Base-by-base conservation (phyloP, 2,797 vertebrate genomes). In the Vespertilio murinus region DNA sequence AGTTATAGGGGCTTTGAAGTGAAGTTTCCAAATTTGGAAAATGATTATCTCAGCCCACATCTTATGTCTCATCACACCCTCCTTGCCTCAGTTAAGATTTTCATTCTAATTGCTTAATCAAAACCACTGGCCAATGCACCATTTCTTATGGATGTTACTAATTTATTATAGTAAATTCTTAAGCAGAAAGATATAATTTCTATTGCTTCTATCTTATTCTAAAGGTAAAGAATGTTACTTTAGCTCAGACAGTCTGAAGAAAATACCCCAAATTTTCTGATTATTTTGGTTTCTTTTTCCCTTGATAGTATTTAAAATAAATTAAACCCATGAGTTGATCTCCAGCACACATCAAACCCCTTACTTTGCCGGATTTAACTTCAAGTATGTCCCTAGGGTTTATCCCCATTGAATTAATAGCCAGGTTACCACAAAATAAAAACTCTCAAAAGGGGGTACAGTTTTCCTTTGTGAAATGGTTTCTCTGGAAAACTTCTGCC, bases 361-460 rank as follows among this genome's bases (percentile, higher is more conserved):
- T 97, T 96, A 92, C 45, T 71, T 81, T 84, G 74, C 83, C 83
- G 59, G 38, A 92, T 94, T 97, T 95, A 94, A 91, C 95, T 95
- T 75, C 40, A 80, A 54, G 64, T 93, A 78, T 69, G 20, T 86
- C 88, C 79, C 88, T 74, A 82, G 30, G 75, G 91, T 86, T 94
- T 52, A 86, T 69, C 35, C 47, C 64, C 78, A 71, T 89, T 93
- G 88, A 93, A 89, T 93, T 94, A 86, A 82, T 85, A 89, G 42
- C 47, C 13, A 74, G 64, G 2, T 73, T 18, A n/a, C 28, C 49
- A 92, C 67, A 49, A 73, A 94, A 95, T 61, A 96, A 77, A 71
- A 71, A 84, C 71, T 93, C 92, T 90, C 65, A 40, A 40, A 91
- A 89, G 38, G 45, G 52, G 89, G 54, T 10, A 40, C 67, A 87